phyloP scores from a whole-genome alignment of 2,113 vertebrate species.

The Hippoglossus stenolepis region DNA sequence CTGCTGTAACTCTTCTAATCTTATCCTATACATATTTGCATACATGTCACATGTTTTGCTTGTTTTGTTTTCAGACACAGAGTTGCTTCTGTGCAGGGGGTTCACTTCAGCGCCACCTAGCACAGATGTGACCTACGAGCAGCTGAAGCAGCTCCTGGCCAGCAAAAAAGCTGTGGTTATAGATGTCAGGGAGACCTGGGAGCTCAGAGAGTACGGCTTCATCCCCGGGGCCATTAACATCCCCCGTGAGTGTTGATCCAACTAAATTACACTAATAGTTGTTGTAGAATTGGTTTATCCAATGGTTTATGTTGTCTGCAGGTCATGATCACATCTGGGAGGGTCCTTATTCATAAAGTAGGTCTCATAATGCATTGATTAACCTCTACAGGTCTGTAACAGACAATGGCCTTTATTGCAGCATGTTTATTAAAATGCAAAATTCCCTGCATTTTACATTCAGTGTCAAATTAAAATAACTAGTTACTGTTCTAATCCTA shows the following conservation, averaged over 20 bases:
- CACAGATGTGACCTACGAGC: conserved; percentile 82
- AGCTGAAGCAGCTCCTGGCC: conserved; percentile 88
- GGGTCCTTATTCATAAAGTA: neutral
- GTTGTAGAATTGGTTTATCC: neutral
- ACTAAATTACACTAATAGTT: neutral
- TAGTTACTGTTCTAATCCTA: too few relatives aligned
- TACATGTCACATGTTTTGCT: neutral
- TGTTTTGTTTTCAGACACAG: conserved; percentile 37
- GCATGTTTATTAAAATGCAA: neutral
- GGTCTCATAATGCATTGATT: too few relatives aligned
- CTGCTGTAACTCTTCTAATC: neutral
- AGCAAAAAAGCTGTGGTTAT: conserved; percentile 80
- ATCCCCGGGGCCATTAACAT: conserved; percentile 91
- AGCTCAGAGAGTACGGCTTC: conserved; percentile 86
- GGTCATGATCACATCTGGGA: neutral
- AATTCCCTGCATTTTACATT: neutral
- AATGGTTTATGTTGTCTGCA: neutral
- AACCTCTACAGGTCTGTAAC: neutral
- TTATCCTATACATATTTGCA: neutral
- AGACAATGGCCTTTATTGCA: neutral
- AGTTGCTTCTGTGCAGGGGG: conserved; percentile 42
- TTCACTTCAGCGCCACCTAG: conserved; percentile 71
- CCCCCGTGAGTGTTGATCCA: conserved; percentile 84
- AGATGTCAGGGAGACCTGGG: conserved; percentile 93
- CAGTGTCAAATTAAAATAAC: too few relatives aligned